Base-by-base conservation (phyloP, 2,797 vertebrate genomes). In the Simalia tracyae region DNA sequence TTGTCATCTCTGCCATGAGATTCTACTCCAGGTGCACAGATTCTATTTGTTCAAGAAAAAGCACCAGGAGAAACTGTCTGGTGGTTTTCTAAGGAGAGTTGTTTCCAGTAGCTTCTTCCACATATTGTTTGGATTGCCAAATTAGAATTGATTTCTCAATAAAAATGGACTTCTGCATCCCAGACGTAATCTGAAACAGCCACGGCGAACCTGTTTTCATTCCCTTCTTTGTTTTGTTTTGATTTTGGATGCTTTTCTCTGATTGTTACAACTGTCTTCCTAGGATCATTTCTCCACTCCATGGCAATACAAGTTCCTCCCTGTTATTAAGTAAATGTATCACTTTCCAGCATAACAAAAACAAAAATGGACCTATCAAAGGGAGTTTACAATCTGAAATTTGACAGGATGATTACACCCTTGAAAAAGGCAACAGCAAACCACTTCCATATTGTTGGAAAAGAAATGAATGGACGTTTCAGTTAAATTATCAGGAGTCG, bases 111-210 rank as follows among this genome's bases (percentile, higher is more conserved):
- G 96, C 96, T 95, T 97, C 95, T 97, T 97, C 97, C 97, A 97
- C 96, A 96, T 94, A 96, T 95, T 89, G 86, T 93, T 94, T 66
- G 87, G 96, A 96, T 95, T 97, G 97, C 97, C 98, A 98, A 97
- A 96, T 97, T 97, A 97, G 96, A 97, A 98, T 98, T 97, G 97
- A 98, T 98, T 97, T 98, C 97, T 97, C 97, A 97, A 97, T 98
- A 97, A 98, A 66, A 97, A 97, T 95, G 96, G 95, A 97, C 96
- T 97, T 98, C 97, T 97, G 94, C 96, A 95, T 97, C 93, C 95
- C 95, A 96, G 95, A 95, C 96, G 96, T 96, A 97, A 97, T 96
- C 96, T 66, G 66, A 97, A 95, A 94, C 93, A 97, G 95, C 97
- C 95, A 97, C 95, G 95, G 97, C 96, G 96, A 96, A 97, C 96